These are phyloP conservation scores for Drosophila bipectinata DNA, from an alignment of 1,140 invertebrate species.

Conservation along the genomic window DNA sequence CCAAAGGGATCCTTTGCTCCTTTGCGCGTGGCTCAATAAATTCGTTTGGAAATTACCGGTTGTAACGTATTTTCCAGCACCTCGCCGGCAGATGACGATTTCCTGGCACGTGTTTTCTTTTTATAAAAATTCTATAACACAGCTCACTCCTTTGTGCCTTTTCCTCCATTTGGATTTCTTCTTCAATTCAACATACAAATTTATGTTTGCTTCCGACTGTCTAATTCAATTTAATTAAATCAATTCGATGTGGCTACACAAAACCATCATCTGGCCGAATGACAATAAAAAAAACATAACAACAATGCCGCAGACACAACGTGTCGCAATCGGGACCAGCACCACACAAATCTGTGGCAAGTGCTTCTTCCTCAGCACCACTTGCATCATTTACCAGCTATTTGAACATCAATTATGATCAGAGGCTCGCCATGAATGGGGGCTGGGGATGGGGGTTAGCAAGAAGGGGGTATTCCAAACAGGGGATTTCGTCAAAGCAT, in stretches of 20 bases:
- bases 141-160: constrained; percentile 8
- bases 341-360: constrained; percentile 71
- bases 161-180: not conserved
- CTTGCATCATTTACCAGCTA: constrained; percentile 72
- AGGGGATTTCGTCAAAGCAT: constrained; percentile 27
- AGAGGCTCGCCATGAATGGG: constrained; percentile 33
- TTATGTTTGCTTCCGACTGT: constrained; percentile 49
- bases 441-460: constrained; percentile 14
- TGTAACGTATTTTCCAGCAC: constrained; percentile 63
- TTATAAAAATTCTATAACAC: constrained; percentile 10
- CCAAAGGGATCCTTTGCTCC: constrained; percentile 28
- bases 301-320: constrained; percentile 9
- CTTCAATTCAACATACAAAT: not conserved
- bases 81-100: constrained; percentile 42
- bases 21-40: constrained; percentile 42
- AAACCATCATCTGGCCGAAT: constrained; percentile 46
- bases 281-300: constrained; percentile 37
- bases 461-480: not conserved
- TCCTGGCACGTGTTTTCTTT: constrained; percentile 66
- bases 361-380: constrained; percentile 61
- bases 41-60: constrained; percentile 49
- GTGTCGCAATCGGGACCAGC: constrained; percentile 33
- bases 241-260: constrained; percentile 64
- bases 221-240: constrained; percentile 74
- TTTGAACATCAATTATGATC: constrained; percentile 80